Conservation (phyloP, 2,113 vertebrate genomes). For the Rhodinocichla rosea region DNA sequence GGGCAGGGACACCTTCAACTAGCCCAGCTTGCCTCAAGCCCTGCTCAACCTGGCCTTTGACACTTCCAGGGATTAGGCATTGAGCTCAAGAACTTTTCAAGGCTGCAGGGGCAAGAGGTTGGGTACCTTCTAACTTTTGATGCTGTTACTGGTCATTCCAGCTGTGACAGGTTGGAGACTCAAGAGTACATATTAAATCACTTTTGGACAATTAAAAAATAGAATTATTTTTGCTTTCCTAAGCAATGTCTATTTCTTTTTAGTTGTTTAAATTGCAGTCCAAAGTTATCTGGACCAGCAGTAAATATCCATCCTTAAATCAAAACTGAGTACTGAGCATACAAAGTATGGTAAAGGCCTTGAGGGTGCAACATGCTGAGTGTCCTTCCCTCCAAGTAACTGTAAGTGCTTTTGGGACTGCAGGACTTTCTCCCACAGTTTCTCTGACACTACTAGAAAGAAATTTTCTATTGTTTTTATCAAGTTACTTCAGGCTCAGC, state of each 20-base stretch:
- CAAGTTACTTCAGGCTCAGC: neutral
- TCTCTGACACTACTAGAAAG: neutral
- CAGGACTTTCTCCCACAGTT: neutral
- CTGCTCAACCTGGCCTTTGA: rapidly evolving
- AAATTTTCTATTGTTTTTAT: neutral
- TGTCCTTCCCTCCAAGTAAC: neutral
- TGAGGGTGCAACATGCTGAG: neutral
- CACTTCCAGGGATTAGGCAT: neutral
- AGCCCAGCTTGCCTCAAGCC: neutral
- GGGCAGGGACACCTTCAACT: neutral
- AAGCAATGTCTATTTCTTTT: neutral
- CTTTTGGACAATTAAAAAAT: neutral
- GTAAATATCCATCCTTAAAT: neutral
- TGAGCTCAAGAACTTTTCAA: rapidly evolving
- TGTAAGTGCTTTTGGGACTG: neutral
- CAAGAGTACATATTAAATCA: neutral
- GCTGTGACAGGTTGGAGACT: neutral
- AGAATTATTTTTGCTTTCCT: neutral
- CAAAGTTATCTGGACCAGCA: neutral
- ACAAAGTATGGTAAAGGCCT: neutral
- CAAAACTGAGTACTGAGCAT: neutral
- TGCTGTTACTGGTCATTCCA: neutral
- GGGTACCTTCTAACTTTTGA: rapidly evolving
- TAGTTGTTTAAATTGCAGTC: neutral
- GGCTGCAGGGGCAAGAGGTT: neutral